Percentiles rank a stretch among this genome's conserved stretches.
Evolutionary conservation across 2,797 vertebrate genomes (phyloP).

Genomic region (Micrastur ruficollis): DNA sequence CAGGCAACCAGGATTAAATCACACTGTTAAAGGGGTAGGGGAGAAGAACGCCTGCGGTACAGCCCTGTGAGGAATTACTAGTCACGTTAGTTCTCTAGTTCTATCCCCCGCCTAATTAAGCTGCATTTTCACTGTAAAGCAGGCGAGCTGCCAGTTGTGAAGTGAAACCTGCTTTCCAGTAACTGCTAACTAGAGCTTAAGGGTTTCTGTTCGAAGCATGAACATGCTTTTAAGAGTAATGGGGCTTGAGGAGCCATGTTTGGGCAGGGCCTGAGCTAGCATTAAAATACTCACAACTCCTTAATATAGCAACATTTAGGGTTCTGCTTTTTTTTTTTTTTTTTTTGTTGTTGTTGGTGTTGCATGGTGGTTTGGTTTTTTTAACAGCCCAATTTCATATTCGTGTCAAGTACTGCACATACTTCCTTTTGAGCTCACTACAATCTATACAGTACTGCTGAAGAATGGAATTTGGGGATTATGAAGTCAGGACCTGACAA

Average conservation of each 20-base stretch:
- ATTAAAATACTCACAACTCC: not conserved
- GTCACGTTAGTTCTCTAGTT: not conserved
- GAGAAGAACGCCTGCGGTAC: not conserved
- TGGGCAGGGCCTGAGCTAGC: not conserved
- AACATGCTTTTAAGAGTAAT: not conserved
- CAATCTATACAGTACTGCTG: not conserved
- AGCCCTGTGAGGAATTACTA: not conserved
- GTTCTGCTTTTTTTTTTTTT: no score
- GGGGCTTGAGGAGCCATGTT: not conserved
- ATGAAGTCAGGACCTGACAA: not conserved
- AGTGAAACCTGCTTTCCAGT: not conserved
- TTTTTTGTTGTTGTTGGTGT: no score
- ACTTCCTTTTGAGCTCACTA: not conserved
- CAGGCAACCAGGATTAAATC: conserved; percentile 1
- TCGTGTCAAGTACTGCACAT: fast-evolving
- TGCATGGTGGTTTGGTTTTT: not conserved
- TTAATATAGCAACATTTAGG: not conserved
- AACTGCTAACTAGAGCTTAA: not conserved
- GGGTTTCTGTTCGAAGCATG: no score
- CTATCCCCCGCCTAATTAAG: not conserved
- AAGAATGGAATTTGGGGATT: not conserved
- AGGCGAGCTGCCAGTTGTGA: not conserved
- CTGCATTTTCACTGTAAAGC: not conserved
- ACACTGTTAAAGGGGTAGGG: not conserved
- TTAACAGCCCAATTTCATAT: not conserved